These are phyloP conservation scores for Parnassius orleans DNA, from an alignment of 2,888 invertebrate genomes.

Conservation along the genomic window DNA sequence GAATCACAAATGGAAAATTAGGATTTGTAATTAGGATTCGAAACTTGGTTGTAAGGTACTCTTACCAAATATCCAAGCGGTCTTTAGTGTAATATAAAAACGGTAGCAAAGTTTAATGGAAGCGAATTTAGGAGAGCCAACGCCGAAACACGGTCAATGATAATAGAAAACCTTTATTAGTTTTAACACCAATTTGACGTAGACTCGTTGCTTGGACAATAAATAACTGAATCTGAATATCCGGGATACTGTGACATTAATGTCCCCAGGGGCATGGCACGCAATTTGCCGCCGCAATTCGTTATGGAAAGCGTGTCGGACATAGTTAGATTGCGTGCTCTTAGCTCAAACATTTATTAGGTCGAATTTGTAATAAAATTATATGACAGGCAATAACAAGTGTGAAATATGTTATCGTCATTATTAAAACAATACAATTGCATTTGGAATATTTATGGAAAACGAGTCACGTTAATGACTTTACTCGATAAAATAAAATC, in stretches of 20 bases:
- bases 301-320: slow-evolving; percentile 50
- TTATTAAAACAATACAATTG: slow-evolving; percentile 7
- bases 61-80: background rate
- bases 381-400: slow-evolving; percentile 7
- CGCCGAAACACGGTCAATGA: slow-evolving; percentile 40
- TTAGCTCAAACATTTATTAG: slow-evolving; percentile 18
- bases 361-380: slow-evolving; percentile 21
- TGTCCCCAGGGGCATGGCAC: slow-evolving; percentile 42
- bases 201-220: slow-evolving; percentile 43
- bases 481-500: too few relatives aligned
- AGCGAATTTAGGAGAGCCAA: slow-evolving; percentile 30
- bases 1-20: too few relatives aligned
- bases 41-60: too few relatives aligned
- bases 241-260: slow-evolving; percentile 50
- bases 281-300: slow-evolving; percentile 40
- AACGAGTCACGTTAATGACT: too few relatives aligned
- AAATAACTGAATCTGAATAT: slow-evolving; percentile 54
- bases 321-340: slow-evolving; percentile 21
- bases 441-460: background rate
- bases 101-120: background rate
- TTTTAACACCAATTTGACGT: slow-evolving; percentile 36
- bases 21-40: too few relatives aligned
- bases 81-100: background rate
- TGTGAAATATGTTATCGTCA: slow-evolving; percentile 7
- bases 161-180: slow-evolving; percentile 46